These are phyloP conservation scores for Calliphora vicina DNA, from an alignment of 1,140 invertebrate species.

Conservation along the genomic window DNA sequence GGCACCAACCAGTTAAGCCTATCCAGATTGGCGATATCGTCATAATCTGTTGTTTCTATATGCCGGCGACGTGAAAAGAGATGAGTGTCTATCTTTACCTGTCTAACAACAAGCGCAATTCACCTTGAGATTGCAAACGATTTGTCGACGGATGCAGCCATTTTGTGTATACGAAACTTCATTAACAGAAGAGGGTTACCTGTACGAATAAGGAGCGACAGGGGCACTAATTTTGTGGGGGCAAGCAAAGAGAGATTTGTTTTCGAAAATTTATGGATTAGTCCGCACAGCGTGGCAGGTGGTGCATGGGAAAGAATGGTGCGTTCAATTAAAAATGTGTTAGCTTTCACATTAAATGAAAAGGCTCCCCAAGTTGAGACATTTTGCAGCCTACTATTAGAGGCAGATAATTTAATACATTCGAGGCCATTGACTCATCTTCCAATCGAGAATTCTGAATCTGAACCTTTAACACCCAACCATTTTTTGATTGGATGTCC, in stretches of 20 bases:
- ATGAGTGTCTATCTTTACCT: not conserved
- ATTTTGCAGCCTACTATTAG: constrained; percentile 31
- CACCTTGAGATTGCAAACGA: constrained; percentile 37
- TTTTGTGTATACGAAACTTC: constrained; percentile 38
- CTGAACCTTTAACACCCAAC: constrained; percentile 49
- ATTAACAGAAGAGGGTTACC: constrained; percentile 33
- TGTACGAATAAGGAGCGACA: not conserved
- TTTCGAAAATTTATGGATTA: not conserved
- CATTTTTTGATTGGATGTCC: constrained; percentile 53
- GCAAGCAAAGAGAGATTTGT: constrained; percentile 14
- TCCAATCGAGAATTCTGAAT: constrained; percentile 45
- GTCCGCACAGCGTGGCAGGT: constrained; percentile 39
- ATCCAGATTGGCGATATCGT: too few species aligned
- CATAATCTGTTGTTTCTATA: constrained; percentile 30
- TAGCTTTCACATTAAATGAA: constrained; percentile 40
- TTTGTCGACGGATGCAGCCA: constrained; percentile 37
- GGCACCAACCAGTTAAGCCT: too few species aligned
- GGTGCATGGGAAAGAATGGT: constrained; percentile 62
- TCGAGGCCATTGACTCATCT: constrained; percentile 46
- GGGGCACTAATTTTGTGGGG: constrained; percentile 36
- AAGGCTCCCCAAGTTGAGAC: constrained; percentile 29
- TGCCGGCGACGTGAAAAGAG: constrained; percentile 35
- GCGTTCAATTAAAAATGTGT: constrained; percentile 53
- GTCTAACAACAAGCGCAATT: constrained; percentile 34
- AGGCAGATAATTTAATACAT: constrained; percentile 43